Evolutionary conservation across 1,140 invertebrate species (phyloP).

Genomic region (Colletes gigas): DNA sequence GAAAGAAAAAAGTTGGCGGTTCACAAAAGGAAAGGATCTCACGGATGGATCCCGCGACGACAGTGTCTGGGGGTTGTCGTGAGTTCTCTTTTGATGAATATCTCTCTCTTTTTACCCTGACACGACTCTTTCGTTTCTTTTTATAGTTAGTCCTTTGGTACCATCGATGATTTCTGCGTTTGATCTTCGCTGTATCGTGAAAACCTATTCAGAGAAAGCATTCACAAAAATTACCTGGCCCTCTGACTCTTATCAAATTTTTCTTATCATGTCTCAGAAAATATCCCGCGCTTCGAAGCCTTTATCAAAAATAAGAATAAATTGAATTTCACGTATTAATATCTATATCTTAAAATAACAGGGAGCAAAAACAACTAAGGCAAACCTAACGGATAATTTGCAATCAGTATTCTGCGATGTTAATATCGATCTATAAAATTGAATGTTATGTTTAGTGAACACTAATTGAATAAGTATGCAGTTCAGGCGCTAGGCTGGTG

Average conservation of each 20-base stretch:
- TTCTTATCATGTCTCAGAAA: too few relatives aligned
- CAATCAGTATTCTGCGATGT: too few relatives aligned
- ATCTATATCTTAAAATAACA: too few relatives aligned
- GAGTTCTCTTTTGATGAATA: slow-evolving; percentile 52
- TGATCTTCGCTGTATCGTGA: slow-evolving; percentile 17
- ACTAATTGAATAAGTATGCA: too few relatives aligned
- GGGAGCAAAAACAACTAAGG: too few relatives aligned
- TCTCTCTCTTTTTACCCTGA: slow-evolving; percentile 31
- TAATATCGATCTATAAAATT: too few relatives aligned
- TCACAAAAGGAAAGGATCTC: slow-evolving; percentile 76
- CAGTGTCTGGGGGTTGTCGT: slow-evolving; percentile 76
- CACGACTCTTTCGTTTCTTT: slow-evolving; percentile 16
- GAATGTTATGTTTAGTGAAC: too few relatives aligned
- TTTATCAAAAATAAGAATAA: too few relatives aligned
- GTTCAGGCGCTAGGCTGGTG: too few relatives aligned
- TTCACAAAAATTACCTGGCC: neutral
- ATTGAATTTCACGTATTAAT: too few relatives aligned
- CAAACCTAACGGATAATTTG: too few relatives aligned
- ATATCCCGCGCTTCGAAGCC: too few relatives aligned
- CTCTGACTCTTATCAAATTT: neutral
- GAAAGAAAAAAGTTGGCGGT: slow-evolving; percentile 73
- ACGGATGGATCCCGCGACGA: slow-evolving; percentile 76
- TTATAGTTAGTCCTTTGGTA: slow-evolving; percentile 25
- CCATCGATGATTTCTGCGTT: slow-evolving; percentile 8
- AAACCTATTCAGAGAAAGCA: neutral